Evolutionary conservation across 2,797 vertebrate species (phyloP).

Genomic region (Platalea minor): DNA sequence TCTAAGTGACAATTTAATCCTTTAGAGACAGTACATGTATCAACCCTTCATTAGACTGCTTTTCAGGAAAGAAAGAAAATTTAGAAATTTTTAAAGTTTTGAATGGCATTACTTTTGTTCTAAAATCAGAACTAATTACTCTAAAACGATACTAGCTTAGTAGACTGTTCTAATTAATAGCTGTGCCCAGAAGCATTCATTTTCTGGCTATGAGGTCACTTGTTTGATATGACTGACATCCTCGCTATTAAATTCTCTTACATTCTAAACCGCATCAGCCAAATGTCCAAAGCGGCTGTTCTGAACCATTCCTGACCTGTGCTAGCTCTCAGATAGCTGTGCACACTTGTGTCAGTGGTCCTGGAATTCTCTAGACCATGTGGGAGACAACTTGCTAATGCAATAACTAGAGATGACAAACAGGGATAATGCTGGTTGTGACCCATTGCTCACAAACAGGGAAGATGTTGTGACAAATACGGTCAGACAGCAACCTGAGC

Average conservation of each 20-base stretch:
- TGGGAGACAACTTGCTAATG: not conserved
- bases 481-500: not conserved
- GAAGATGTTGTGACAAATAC: not conserved
- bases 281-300: not conserved
- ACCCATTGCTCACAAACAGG: not conserved
- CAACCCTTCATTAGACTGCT: not conserved
- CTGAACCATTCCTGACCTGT: not conserved
- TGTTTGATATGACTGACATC: not conserved
- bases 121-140: not conserved
- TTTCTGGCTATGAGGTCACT: not conserved
- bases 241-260: not conserved
- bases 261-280: accelerated
- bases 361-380: accelerated
- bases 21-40: not conserved
- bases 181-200: not conserved
- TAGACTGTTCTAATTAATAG: not conserved
- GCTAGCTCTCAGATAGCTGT: not conserved
- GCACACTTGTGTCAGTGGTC: accelerated
- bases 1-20: not conserved
- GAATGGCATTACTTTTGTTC: not conserved
- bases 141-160: not conserved
- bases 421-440: not conserved
- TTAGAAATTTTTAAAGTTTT: not conserved
- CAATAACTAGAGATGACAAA: not conserved
- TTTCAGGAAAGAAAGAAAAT: not conserved